A percentile compares a stretch with the other conserved stretches of the same genome.
Evolutionary conservation across 2,888 invertebrate species (phyloP).

Genomic region (Branchellion lobata): DNA sequence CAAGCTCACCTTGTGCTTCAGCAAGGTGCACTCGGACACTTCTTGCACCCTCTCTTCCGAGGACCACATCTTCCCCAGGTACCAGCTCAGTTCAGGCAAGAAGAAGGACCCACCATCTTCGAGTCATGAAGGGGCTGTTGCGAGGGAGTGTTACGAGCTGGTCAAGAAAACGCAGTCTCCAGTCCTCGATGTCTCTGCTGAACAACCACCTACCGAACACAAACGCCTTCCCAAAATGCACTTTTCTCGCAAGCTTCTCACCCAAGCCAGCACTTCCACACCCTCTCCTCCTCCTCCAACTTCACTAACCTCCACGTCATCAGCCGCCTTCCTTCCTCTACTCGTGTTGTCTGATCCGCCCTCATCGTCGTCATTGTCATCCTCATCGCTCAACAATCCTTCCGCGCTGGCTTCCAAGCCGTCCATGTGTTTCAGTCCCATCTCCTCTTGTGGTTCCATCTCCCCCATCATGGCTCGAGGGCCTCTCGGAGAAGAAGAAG

Average conservation of each 20-base stretch:
- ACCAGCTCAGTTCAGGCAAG: not conserved
- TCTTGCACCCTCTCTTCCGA: not conserved
- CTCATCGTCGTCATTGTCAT: not conserved
- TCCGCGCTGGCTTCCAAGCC: not conserved
- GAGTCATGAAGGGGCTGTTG: not conserved
- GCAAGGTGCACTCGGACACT: not conserved
- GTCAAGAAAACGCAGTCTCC: not conserved
- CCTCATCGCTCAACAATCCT: not conserved
- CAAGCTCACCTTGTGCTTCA: conserved; percentile 3
- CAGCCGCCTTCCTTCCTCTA: not conserved
- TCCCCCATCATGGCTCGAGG: not conserved
- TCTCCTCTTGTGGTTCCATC: conserved; percentile 26
- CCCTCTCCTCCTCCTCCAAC: too few species aligned
- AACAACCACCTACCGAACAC: not conserved
- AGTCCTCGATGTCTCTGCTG: not conserved
- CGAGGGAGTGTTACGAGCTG: not conserved
- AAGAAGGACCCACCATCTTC: not conserved
- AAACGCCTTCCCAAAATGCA: conserved; percentile 6
- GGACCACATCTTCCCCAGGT: not conserved
- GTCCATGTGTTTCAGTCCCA: conserved; percentile 39
- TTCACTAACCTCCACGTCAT: not conserved
- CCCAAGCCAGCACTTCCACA: not conserved
- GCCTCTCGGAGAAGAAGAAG: not conserved
- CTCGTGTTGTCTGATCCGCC: not conserved
- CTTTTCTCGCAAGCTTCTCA: conserved; percentile 16